Base-by-base conservation (phyloP, 2,888 invertebrate species). In the Nebria salina region DNA sequence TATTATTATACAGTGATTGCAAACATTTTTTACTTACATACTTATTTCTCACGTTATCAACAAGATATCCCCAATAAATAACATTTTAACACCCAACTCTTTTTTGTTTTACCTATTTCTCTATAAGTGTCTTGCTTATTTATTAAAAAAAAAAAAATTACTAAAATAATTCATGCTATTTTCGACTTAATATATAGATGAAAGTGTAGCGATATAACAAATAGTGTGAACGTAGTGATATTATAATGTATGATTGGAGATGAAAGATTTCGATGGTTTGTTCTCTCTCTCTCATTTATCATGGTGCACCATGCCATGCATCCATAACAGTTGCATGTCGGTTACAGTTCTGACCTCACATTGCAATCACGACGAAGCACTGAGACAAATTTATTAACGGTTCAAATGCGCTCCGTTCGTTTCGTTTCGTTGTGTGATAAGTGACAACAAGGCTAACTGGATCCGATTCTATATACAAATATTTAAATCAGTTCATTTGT, bases 401-500 rank as follows among this genome's bases (percentile, higher is more conserved):
- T 73, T 72, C 68, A 42, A 65, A 15, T 54, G 54, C 54, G 54
- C 54, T 54, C 11, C 20, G 20, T 20, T 20, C 20, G 20, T 20
- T 20, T 20, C 20, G 20, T 20, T 54, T 8, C 7, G 13, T 13
- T 54, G 80, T 75, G 70, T 54, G 80, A 81, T 81, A 72, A 64
- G 80, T 72, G 75, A 81, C 75, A 54, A 54, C 54, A 78, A 81
- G 80, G 75, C 68, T 72, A 81, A 81, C 80, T 81, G 78, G 78
- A 65, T 26, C 73, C 41, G 54, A 41, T n/a, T 42, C 66, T 64
- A 13, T 15, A 34, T 68, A 43, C 77, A 74, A 72, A 75, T 81
- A 81, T 81, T 81, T 65, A 81, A 81, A 81, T 81, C 72, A 81
- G 75, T 70, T 74, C 79, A 42, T 76, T 81, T 75, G 75, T 64